These are phyloP conservation scores for Cettia cetti DNA, from an alignment of 2,113 vertebrate genomes.

Conservation along the genomic window DNA sequence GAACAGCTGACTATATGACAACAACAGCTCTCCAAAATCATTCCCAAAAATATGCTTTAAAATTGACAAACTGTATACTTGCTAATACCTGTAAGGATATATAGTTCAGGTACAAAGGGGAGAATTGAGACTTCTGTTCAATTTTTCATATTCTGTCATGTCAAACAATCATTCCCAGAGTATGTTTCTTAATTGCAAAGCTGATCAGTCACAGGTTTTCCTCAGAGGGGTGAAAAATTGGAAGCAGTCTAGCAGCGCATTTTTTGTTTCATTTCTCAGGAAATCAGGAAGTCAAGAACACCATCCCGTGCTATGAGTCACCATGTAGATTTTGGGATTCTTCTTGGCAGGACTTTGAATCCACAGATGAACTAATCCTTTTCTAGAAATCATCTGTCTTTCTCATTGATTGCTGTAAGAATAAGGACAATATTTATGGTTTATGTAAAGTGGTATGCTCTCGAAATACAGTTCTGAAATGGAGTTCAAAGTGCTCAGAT, in stretches of 20 bases:
- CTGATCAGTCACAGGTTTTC: neutral
- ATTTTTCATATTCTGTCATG: neutral
- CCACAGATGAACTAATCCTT: neutral
- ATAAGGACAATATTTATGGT: neutral
- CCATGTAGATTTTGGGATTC: neutral
- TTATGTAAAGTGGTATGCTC: neutral
- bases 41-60: neutral
- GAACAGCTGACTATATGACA: neutral
- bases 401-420: neutral
- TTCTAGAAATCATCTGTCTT: neutral
- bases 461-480: neutral
- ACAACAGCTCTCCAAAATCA: neutral
- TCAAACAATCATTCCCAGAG: neutral
- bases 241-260: neutral
- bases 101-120: neutral
- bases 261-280: neutral
- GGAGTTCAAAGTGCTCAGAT: neutral
- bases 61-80: neutral
- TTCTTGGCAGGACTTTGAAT: neutral
- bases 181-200: neutral
- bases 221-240: neutral
- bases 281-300: neutral
- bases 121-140: neutral
- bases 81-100: neutral
- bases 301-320: neutral